phyloP scores from a whole-genome alignment of 2,113 vertebrate species.

The Xenopus borealis region DNA sequence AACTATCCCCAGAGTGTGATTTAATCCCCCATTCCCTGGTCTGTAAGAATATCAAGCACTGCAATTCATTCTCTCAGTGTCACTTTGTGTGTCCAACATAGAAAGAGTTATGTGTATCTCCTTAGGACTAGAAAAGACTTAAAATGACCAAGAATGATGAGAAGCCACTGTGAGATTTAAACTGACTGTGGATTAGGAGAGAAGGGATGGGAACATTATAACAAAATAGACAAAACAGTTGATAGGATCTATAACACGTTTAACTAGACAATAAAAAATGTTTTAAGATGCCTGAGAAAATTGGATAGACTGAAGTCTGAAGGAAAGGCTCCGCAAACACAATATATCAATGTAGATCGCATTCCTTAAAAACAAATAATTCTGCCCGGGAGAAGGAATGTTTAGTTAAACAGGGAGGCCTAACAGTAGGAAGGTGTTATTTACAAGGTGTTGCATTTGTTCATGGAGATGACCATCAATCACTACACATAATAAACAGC shows the following conservation, averaged over 20 bases:
- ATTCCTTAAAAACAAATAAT: conserved; percentile 42
- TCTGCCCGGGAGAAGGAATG: conserved; percentile 33
- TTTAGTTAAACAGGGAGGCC: conserved; percentile 30
- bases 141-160: background rate
- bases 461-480: conserved; percentile 24
- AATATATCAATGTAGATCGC: conserved; percentile 36
- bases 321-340: conserved; percentile 25
- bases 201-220: background rate
- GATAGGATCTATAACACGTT: background rate
- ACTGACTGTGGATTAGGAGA: too few relatives aligned
- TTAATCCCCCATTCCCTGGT: too few relatives aligned
- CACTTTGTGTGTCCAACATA: background rate
- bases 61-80: background rate
- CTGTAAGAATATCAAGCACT: too few relatives aligned
- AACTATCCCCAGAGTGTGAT: too few relatives aligned
- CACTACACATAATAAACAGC: conserved; percentile 28
- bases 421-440: conserved; percentile 15
- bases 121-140: background rate
- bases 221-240: background rate
- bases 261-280: conserved; percentile 16
- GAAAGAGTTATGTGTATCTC: background rate
- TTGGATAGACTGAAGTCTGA: background rate
- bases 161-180: background rate
- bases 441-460: conserved; percentile 40
- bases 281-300: conserved; percentile 5